Evolutionary conservation across 2,888 invertebrate genomes (phyloP).

Genomic region (Antheraea yamamai): DNA sequence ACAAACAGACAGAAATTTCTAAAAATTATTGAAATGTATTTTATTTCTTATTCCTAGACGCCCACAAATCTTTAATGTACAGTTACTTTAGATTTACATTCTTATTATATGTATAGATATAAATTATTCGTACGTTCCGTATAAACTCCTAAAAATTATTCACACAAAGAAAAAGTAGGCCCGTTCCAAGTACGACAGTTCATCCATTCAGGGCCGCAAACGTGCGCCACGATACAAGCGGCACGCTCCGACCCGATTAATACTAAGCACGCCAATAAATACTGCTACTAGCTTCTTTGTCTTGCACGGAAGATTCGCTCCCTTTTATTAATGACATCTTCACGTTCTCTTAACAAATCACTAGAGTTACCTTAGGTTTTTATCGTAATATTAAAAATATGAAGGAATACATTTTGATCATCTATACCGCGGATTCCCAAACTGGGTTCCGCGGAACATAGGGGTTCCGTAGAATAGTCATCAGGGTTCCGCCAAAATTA

Average conservation of each 20-base stretch:
- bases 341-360: conserved; percentile 73
- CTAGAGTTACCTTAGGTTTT: conserved; percentile 44
- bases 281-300: conserved; percentile 78
- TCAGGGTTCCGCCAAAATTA: too few relatives aligned
- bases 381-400: neutral
- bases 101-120: too few relatives aligned
- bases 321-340: conserved; percentile 75
- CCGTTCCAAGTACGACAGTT: conserved; percentile 69
- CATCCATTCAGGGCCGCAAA: conserved; percentile 61
- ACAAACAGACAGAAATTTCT: too few relatives aligned
- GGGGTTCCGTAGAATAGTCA: too few relatives aligned
- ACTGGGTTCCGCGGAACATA: too few relatives aligned
- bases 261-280: conserved; percentile 81
- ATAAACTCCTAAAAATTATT: conserved; percentile 51
- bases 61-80: too few relatives aligned
- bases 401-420: neutral
- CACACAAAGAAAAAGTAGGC: conserved; percentile 67
- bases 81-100: too few relatives aligned
- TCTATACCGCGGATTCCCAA: too few relatives aligned
- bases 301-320: conserved; percentile 74
- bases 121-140: neutral
- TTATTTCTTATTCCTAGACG: too few relatives aligned
- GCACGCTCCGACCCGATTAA: conserved; percentile 75
- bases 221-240: conserved; percentile 59
- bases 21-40: too few relatives aligned